A percentile compares a stretch with the other conserved stretches of the same genome.
Evolutionary conservation across 1,140 invertebrate species (phyloP).

Genomic region (Drosophila grimshawi): DNA sequence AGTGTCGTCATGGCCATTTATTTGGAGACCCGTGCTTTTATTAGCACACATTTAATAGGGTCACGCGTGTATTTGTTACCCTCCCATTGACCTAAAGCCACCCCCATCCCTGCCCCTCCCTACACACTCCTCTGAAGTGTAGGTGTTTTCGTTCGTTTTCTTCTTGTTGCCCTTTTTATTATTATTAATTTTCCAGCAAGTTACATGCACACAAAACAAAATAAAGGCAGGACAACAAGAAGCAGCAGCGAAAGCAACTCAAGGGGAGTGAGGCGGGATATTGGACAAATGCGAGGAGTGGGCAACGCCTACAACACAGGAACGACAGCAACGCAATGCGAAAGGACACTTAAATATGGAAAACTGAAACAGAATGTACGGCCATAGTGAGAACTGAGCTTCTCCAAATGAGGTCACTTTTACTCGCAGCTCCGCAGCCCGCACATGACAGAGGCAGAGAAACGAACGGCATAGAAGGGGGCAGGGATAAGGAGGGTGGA

Average conservation of each 20-base stretch:
- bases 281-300: constrained; percentile 38
- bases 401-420: constrained; percentile 74
- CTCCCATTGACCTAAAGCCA: constrained; percentile 30
- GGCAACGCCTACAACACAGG: constrained; percentile 39
- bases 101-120: neutral
- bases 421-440: constrained; percentile 9
- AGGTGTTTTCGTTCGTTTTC: constrained; percentile 59
- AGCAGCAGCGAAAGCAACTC: constrained; percentile 27
- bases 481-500: neutral
- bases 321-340: constrained; percentile 57
- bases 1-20: constrained; percentile 56
- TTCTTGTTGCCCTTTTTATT: constrained; percentile 67
- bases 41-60: constrained; percentile 83
- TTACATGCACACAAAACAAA: constrained; percentile 75
- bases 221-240: constrained; percentile 65
- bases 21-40: constrained; percentile 67
- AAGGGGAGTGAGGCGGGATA: constrained; percentile 8
- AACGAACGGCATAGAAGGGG: neutral
- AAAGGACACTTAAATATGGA: constrained; percentile 77
- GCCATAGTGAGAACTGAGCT: constrained; percentile 35
- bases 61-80: constrained; percentile 71
- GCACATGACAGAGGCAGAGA: neutral
- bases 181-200: constrained; percentile 83
- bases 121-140: constrained; percentile 12
- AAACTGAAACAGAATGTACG: constrained; percentile 47